Evolutionary conservation across 2,888 invertebrate species (phyloP), one percentile per base, ranked within the genome.

Genomic region (Steinernema carpocapsae): DNA sequence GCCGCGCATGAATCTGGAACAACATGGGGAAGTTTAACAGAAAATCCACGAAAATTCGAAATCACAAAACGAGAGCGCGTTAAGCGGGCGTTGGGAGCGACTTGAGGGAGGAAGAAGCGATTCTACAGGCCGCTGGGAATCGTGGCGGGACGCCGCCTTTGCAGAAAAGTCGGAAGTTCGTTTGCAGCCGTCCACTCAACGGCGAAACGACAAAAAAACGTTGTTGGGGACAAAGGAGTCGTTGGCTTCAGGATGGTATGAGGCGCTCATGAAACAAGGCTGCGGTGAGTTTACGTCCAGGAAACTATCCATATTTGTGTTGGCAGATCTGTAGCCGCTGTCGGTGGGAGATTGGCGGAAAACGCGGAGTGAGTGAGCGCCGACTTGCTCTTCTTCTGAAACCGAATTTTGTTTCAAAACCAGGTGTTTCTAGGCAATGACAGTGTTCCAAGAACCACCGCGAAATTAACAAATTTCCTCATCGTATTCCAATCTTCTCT

Each of bases 81-180:
- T n/a, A n/a, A n/a, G n/a, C n/a, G n/a, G n/a, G n/a, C n/a, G n/a
- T n/a, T n/a, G n/a, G n/a, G n/a, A n/a, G n/a, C n/a, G n/a, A n/a
- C n/a, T n/a, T n/a, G n/a, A n/a, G n/a, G n/a, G n/a, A n/a, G n/a
- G n/a, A n/a, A n/a, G n/a, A n/a, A n/a, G n/a, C n/a, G n/a, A n/a
- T n/a, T n/a, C n/a, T n/a, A n/a, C n/a, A n/a, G n/a, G n/a, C n/a
- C n/a, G n/a, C n/a, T n/a, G n/a, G n/a, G n/a, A n/a, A n/a, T n/a
- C n/a, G n/a, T n/a, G n/a, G n/a, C n/a, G n/a, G n/a, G n/a, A n/a
- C 94, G 90, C 0, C 94, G 94, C 10, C 92, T 91, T 81, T 93
- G 93, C 70, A 95, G 90, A 1, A 93, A 93, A 56, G 93, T 91
- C 72, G 93, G 90, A 19, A 48, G 19, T 17, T 48, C 48, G 6